A percentile compares a stretch with the other conserved stretches of the same genome.
phyloP scores from a whole-genome alignment of 1,140 invertebrate genomes.

The Pantala flavescens region DNA sequence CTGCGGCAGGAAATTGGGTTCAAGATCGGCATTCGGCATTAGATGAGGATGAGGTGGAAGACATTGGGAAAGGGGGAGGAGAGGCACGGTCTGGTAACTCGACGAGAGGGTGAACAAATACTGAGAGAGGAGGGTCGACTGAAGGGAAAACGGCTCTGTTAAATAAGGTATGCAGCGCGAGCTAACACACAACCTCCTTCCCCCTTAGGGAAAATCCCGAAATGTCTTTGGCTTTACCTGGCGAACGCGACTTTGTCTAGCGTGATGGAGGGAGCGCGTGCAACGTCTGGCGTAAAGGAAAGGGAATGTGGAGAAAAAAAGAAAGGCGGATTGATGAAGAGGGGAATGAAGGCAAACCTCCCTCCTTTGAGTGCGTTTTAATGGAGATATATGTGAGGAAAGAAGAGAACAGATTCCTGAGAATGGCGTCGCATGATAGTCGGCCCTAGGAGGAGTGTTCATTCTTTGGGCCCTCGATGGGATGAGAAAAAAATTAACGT shows the following conservation, averaged over 20 bases:
- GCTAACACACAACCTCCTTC: no score
- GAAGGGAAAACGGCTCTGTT: no score
- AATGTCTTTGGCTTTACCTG: no score
- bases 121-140: background rate
- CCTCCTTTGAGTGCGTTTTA: background rate
- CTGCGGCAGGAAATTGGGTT: constrained; percentile 7
- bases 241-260: no score
- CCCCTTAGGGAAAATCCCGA: no score
- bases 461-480: no score
- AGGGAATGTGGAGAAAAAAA: background rate
- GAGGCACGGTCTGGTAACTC: background rate
- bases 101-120: constrained; percentile 5
- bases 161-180: no score
- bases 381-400: background rate
- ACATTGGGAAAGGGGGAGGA: background rate
- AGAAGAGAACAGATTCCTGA: no score
- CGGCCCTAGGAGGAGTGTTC: no score
- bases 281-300: background rate
- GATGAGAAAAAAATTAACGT: no score
- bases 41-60: background rate
- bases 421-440: no score
- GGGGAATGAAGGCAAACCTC: background rate
- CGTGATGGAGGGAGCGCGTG: no score
- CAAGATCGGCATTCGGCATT: background rate
- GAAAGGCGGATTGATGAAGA: background rate